Evolutionary conservation across 35 echinoderm and acorn worm species (phyloP), one percentile per base, ranked within the genome.

Genomic region (Stichopus chloronotus): DNA sequence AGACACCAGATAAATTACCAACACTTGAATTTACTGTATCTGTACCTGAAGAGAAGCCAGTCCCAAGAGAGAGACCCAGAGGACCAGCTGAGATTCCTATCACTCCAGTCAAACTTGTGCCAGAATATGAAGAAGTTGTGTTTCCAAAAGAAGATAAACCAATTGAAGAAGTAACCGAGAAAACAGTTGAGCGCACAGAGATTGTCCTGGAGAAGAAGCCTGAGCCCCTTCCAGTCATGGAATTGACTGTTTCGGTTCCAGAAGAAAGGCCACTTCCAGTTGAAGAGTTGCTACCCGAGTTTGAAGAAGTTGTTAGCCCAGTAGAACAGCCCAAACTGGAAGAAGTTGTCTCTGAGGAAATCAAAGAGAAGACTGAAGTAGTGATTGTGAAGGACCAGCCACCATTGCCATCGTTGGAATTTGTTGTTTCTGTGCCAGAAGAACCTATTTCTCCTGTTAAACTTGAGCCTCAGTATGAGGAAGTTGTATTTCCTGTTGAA

Each of bases 121-220:
- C 92, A 93, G 81, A 93, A 58, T 93, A 65, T 93, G 92, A 93
- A 53, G 81, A 86, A 23, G 92, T 93, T 68, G 92, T 86, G 7
- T 91, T 91, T 56, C 90, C 90, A 8, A 65, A 78, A 91, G 81
- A 88, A 14, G 83, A 92, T 23, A 94, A 90, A 55, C 84, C 90
- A 76, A 53, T 24, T 55, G 57, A 82, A 68, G 92, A 95, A 61
- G n/a, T 94, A 81, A 88, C 58, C 3, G 86, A 94, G 88, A 90
- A 95, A 58, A 80, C 56, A 17, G 53, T 86, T 58, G 94, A 95
- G 21, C 93, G 94, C 87, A 97, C 96, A 78, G 92, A 95, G 87
- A 84, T 95, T 14, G 43, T 78, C 6, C 61, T 95, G 43, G 84
- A 95, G 11, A 95, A 95, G 77, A 74, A 87, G 58, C 94, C 91